Conservation (phyloP, 2,888 invertebrate genomes). For the Ichneumon xanthorius region DNA sequence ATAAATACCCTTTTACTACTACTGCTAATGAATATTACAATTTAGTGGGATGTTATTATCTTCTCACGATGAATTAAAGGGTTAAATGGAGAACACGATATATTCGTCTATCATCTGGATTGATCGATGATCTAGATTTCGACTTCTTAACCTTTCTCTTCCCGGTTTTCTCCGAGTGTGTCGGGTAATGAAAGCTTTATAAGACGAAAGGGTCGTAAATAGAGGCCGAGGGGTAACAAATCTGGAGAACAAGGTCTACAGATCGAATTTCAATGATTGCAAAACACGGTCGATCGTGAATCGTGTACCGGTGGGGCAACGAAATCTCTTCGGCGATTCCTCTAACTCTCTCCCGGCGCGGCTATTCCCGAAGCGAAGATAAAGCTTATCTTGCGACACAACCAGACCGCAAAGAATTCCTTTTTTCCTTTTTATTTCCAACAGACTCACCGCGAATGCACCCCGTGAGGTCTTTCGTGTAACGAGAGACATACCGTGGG, state of each 20-base stretch:
- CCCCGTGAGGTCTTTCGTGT: neutral
- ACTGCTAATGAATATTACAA: neutral
- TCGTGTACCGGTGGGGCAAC: neutral
- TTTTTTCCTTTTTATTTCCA: neutral
- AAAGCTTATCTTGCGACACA: slow-evolving; percentile 30
- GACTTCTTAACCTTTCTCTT: slow-evolving; percentile 23
- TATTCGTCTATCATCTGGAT: neutral
- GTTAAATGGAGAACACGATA: neutral
- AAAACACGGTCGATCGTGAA: slow-evolving; percentile 5
- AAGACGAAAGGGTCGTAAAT: slow-evolving; percentile 10
- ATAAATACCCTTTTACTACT: too few relatives aligned
- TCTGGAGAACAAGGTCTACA: neutral
- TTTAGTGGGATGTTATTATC: neutral
- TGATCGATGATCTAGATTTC: slow-evolving; percentile 1
- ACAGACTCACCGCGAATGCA: neutral
- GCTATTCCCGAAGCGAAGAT: slow-evolving; percentile 18
- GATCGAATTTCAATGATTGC: slow-evolving; percentile 5
- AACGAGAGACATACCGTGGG: slow-evolving; percentile 1
- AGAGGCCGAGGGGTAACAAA: neutral
- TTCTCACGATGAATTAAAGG: neutral
- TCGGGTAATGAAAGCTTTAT: neutral
- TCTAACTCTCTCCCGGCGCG: neutral
- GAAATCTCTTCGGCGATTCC: neutral
- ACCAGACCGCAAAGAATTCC: neutral
- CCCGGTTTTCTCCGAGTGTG: neutral